Base-by-base conservation (phyloP, 2,113 vertebrate genomes). In the Chloroceryle aenea region DNA sequence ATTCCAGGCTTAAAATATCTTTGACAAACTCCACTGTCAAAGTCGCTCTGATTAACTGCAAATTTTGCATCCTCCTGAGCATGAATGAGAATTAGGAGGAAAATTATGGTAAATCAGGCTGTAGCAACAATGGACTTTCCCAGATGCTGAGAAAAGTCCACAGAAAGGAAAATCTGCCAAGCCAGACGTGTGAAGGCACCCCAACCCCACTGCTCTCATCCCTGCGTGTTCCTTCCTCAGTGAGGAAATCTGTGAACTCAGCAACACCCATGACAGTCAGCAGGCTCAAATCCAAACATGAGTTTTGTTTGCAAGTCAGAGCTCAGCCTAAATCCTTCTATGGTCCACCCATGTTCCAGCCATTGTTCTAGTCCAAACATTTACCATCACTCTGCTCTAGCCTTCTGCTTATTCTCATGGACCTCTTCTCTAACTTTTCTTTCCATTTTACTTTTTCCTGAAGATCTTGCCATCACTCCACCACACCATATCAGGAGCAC, bases 281-380 rank as follows among this genome's bases (percentile, higher is more conserved):
- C 83, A 95, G 81, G 89, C 90, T 94, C 90, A 94, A 93, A 97
- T 95, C 88, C 88, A 94, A 96, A 95, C 90, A 92, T n/a, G 74
- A 88, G 66, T 89, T 91, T 82, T 90, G 22, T 86, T 89, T 96
- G 89, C 93, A 96, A 97, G 95, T 96, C 92, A 95, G 58, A 92
- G 87, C 91, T 93, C 90, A 94, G 93, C 69, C 79, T 92, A 91
- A 96, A 92, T 82, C 84, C 50, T 90, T 93, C 81, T 56, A 32
- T 17, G 87, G 95, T 96, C 84, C 95, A 95, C 67, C 50, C 94
- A 58, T 81, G 73, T 90, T 96, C 92, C 95, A 97, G 84, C 69
- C 72, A 95, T 97, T 96, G 81, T 95, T 96, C 85, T 91, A 75
- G 67, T 84, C 78, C 81, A 92, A 84, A 92, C 3, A 0, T 92